Percentiles rank a stretch among this genome's conserved stretches.
Evolutionary conservation across 1,140 invertebrate genomes (phyloP).

Genomic region (Drosophila ercepeae): DNA sequence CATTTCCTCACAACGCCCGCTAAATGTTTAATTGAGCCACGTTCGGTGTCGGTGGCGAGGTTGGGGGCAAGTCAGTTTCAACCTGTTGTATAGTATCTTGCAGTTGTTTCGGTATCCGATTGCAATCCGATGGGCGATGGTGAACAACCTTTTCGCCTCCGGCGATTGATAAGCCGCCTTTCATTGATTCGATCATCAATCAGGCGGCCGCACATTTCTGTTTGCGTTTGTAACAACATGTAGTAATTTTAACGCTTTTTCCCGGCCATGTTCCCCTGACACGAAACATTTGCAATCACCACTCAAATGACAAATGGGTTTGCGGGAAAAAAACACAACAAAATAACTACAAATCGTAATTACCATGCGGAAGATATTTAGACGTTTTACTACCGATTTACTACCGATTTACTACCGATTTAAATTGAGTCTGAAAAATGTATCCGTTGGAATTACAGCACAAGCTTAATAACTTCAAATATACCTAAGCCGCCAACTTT

Average conservation of each 20-base stretch:
- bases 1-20: conserved; percentile 48
- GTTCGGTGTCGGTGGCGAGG: conserved; percentile 32
- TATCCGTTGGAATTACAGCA: conserved; percentile 23
- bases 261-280: conserved; percentile 26
- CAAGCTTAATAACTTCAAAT: conserved; percentile 1
- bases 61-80: conserved; percentile 13
- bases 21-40: conserved; percentile 61
- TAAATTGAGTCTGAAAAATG: conserved; percentile 1
- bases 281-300: conserved; percentile 29
- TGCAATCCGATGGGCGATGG: neutral
- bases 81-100: conserved; percentile 49
- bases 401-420: conserved; percentile 3
- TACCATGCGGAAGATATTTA: conserved; percentile 39
- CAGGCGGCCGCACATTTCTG: conserved; percentile 29
- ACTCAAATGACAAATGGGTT: conserved; percentile 30
- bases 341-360: conserved; percentile 28
- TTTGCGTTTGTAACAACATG: conserved; percentile 22
- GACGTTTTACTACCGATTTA: conserved; percentile 29
- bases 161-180: conserved; percentile 37
- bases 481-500: neutral
- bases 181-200: conserved; percentile 53
- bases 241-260: conserved; percentile 15
- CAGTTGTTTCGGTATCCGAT: conserved; percentile 21
- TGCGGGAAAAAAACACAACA: conserved; percentile 30
- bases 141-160: conserved; percentile 43